These are phyloP conservation scores for Ormyrus rosae DNA, from an alignment of 2,888 invertebrate genomes.

Conservation along the genomic window DNA sequence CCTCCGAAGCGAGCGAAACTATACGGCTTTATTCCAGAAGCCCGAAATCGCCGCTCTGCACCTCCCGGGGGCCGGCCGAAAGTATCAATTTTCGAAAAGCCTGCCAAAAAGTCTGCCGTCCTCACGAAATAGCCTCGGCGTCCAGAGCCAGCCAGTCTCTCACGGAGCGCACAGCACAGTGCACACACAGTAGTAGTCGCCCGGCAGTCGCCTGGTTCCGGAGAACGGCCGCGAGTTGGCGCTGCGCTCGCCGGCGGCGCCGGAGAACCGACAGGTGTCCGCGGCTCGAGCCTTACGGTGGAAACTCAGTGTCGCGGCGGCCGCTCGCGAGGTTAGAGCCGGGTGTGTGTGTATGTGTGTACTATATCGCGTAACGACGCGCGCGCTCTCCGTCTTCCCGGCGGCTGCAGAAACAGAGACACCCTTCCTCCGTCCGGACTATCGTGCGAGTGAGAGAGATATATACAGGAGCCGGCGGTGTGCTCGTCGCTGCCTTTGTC, in stretches of 20 bases:
- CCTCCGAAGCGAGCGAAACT: no score
- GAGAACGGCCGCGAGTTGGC: constrained; percentile 5
- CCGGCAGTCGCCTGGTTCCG: no score
- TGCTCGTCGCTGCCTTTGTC: neutral
- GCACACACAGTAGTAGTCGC: no score
- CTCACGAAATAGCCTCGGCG: no score
- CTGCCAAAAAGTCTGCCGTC: constrained; percentile 20
- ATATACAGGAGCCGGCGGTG: neutral
- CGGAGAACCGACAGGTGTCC: constrained; percentile 74
- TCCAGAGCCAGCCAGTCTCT: no score
- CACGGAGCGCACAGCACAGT: no score
- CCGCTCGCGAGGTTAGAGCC: constrained; percentile 73
- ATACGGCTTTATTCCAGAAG: neutral
- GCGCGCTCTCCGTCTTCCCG: no score
- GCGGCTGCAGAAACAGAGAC: neutral
- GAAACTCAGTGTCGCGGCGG: constrained; percentile 73
- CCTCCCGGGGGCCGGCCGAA: neutral
- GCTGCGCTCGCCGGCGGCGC: constrained; percentile 26
- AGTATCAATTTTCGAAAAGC: constrained; percentile 30
- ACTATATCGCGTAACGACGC: no score
- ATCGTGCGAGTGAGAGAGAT: neutral
- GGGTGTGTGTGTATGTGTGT: no score
- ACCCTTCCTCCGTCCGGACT: neutral
- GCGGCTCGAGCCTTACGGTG: constrained; percentile 55
- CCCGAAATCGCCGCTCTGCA: no score